Conservation (phyloP, 2,888 invertebrate species). For the Brachyopa scutellaris region DNA sequence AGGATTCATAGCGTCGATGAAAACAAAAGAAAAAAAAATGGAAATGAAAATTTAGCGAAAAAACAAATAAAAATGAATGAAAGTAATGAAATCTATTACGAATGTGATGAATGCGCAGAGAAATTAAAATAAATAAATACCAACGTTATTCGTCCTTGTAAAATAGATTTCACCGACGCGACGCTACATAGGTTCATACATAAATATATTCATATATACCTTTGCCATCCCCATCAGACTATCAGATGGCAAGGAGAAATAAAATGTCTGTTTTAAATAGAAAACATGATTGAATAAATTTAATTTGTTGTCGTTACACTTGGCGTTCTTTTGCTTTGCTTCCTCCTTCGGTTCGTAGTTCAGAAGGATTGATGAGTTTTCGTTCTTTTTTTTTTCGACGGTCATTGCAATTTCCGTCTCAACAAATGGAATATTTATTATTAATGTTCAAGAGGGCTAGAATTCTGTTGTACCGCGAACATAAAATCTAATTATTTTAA, state of each 20-base stretch:
- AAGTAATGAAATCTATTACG: slow-evolving; percentile 75
- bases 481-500: slow-evolving; percentile 48
- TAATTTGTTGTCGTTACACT: slow-evolving; percentile 63
- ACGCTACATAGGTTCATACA: too few relatives aligned
- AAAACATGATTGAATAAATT: slow-evolving; percentile 64
- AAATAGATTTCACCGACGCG: background rate
- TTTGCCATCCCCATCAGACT: background rate
- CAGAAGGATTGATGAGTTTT: slow-evolving; percentile 36
- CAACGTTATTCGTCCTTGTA: slow-evolving; percentile 44
- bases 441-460: slow-evolving; percentile 26
- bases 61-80: slow-evolving; percentile 74
- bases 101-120: slow-evolving; percentile 68
- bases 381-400: slow-evolving; percentile 18
- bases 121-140: slow-evolving; percentile 77
- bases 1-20: background rate
- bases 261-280: slow-evolving; percentile 20
- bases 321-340: slow-evolving; percentile 45
- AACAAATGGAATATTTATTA: slow-evolving; percentile 37
- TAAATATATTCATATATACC: background rate
- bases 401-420: slow-evolving; percentile 12
- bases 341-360: background rate
- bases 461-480: slow-evolving; percentile 10
- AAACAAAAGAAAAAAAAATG: slow-evolving; percentile 18
- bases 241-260: slow-evolving; percentile 33
- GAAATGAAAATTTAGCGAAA: slow-evolving; percentile 45